Percentiles rank a stretch among this genome's conserved stretches.
phyloP scores from a whole-genome alignment of 2,797 vertebrate genomes.

The Anableps anableps region DNA sequence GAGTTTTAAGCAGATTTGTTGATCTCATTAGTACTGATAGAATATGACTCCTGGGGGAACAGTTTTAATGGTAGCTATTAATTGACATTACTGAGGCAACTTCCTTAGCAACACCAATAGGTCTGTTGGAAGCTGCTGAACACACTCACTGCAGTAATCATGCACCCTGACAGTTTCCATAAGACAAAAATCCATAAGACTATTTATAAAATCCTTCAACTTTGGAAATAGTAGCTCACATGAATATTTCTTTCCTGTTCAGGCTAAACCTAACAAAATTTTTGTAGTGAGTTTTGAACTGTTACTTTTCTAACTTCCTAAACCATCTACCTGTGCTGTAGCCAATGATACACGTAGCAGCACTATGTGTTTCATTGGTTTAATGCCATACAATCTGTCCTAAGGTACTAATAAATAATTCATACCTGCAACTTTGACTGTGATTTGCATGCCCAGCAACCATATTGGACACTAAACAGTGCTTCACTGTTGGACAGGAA shows the following conservation, averaged over 20 bases:
- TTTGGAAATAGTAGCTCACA: no score
- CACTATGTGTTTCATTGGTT: no score
- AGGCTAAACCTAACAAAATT: not conserved
- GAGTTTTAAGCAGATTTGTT: not conserved
- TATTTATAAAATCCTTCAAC: no score
- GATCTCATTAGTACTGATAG: not conserved
- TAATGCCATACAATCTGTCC: no score
- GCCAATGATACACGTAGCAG: not conserved
- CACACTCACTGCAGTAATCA: not conserved
- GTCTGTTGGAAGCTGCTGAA: not conserved
- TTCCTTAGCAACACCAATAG: not conserved
- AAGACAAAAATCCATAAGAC: no score
- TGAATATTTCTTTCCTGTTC: not conserved
- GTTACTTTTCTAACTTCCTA: not conserved
- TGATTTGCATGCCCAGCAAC: no score
- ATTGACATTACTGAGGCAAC: not conserved
- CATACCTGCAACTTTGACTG: no score
- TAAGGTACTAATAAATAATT: no score
- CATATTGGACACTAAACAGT: no score
- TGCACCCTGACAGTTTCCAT: not conserved
- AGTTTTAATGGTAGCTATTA: not conserved
- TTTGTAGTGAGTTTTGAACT: not conserved
- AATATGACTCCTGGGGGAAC: not conserved
- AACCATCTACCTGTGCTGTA: not conserved
- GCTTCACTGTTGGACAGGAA: no score